Percentiles rank a stretch among this genome's conserved stretches.
Conservation (phyloP, 37 sponge, comb jelly and placozoan species). For the Beroe forskalii region DNA sequence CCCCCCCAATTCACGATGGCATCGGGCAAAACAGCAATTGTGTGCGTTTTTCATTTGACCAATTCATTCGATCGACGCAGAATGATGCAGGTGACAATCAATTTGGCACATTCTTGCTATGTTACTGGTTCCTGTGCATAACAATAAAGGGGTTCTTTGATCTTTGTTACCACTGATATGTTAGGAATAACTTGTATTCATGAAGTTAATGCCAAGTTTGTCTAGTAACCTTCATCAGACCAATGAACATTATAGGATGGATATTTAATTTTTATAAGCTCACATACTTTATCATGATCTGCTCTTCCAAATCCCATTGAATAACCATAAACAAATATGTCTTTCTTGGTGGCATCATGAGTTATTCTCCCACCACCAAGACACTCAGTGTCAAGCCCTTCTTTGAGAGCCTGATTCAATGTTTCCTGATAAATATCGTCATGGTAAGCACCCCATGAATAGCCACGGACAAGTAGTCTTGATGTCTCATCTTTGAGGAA, state of each 20-base stretch:
- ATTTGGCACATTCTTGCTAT: too few species aligned
- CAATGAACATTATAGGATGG: slow-evolving; percentile 65
- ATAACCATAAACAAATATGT: slow-evolving; percentile 68
- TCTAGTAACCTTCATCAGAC: slow-evolving; percentile 66
- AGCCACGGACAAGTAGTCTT: slow-evolving; percentile 58
- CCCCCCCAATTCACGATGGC: too few species aligned
- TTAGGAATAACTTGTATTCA: too few species aligned
- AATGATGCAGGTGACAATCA: too few species aligned
- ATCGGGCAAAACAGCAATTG: too few species aligned
- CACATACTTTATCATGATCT: slow-evolving; percentile 47
- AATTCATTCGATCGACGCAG: too few species aligned
- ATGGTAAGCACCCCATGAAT: slow-evolving; percentile 67
- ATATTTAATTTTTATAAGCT: slow-evolving; percentile 25
- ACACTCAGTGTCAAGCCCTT: slow-evolving; percentile 61
- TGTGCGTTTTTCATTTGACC: too few species aligned
- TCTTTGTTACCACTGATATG: too few species aligned
- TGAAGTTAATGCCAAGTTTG: too few species aligned
- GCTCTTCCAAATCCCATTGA: slow-evolving; percentile 65
- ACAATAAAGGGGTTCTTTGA: too few species aligned
- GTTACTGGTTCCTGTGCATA: too few species aligned
- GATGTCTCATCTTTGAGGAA: background rate
- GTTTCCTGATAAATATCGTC: slow-evolving; percentile 65
- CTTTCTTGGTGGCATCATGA: slow-evolving; percentile 61
- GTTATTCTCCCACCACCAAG: slow-evolving; percentile 66
- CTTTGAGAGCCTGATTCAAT: background rate